These are phyloP conservation scores for Muscicapa comitata DNA, from an alignment of 2,797 vertebrate genomes.

Conservation along the genomic window DNA sequence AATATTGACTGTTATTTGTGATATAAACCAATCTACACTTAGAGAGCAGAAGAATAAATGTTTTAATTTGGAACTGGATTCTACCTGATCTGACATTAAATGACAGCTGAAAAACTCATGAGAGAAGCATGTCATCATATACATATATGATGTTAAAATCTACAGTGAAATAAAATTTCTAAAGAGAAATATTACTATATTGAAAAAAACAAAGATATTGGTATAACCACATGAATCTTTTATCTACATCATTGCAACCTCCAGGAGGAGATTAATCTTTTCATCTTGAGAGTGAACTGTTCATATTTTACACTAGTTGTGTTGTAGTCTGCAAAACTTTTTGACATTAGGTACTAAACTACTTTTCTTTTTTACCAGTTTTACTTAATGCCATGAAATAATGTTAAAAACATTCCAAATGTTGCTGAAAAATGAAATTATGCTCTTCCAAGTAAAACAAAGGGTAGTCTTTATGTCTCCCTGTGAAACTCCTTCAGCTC, in stretches of 20 bases:
- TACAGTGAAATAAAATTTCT: background rate
- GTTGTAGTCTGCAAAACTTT: background rate
- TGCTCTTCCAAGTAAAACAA: background rate
- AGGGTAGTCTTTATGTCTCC: background rate
- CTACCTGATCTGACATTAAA: background rate
- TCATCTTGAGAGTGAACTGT: background rate
- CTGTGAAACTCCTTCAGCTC: background rate
- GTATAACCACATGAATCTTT: background rate
- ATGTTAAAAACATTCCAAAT: no score
- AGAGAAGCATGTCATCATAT: background rate
- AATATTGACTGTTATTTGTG: background rate
- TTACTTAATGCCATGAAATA: background rate
- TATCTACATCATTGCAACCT: background rate
- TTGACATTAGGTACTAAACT: background rate
- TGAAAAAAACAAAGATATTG: background rate
- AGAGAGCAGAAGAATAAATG: background rate
- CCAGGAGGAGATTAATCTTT: background rate
- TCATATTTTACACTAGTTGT: background rate
- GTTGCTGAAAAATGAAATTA: background rate
- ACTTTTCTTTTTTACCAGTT: background rate
- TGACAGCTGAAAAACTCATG: background rate
- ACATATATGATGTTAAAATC: background rate
- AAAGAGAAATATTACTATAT: background rate
- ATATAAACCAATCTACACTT: background rate
- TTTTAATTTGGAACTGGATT: background rate